Conservation (phyloP, 2,113 vertebrate species). For the Lepisosteus osseus region DNA sequence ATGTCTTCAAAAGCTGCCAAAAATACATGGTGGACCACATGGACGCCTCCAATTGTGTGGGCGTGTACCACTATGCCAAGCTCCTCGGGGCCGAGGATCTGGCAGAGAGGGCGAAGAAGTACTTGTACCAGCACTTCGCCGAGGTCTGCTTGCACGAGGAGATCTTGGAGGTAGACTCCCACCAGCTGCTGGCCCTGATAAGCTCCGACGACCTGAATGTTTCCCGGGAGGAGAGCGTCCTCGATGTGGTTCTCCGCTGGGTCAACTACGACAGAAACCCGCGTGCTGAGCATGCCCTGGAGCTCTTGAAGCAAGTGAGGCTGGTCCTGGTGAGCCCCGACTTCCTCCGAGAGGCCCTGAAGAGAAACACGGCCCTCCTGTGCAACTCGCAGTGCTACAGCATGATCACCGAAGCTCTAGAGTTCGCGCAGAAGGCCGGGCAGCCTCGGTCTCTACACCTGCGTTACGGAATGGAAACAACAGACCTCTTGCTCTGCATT, state of each 20-base stretch:
- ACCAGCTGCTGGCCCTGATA: conserved; percentile 80
- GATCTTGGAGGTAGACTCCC: conserved; percentile 81
- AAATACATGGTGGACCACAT: conserved; percentile 89
- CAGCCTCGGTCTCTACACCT: conserved; percentile 71
- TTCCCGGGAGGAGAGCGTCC: conserved; percentile 84
- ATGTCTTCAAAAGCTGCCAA: conserved; percentile 77
- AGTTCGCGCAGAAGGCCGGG: conserved; percentile 50
- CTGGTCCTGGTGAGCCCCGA: conserved; percentile 76
- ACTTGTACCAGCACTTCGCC: conserved; percentile 82
- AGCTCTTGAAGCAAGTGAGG: conserved; percentile 85
- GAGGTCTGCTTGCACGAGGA: conserved; percentile 88
- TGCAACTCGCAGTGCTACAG: conserved; percentile 72
- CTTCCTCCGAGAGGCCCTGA: conserved; percentile 76
- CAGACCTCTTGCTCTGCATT: conserved; percentile 86
- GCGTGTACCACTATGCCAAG: conserved; percentile 86
- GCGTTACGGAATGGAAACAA: conserved; percentile 94
- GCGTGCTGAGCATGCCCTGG: conserved; percentile 67
- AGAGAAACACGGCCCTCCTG: conserved; percentile 79
- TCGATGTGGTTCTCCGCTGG: conserved; percentile 89
- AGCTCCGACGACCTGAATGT: conserved; percentile 91
- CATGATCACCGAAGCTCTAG: conserved; percentile 64
- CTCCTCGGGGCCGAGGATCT: conserved; percentile 89
- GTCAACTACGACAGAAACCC: conserved; percentile 66
- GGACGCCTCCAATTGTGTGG: conserved; percentile 91
- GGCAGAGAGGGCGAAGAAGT: conserved; percentile 75